Evolutionary conservation across 2,888 invertebrate species (phyloP).

Genomic region (Aphodius sticticus): DNA sequence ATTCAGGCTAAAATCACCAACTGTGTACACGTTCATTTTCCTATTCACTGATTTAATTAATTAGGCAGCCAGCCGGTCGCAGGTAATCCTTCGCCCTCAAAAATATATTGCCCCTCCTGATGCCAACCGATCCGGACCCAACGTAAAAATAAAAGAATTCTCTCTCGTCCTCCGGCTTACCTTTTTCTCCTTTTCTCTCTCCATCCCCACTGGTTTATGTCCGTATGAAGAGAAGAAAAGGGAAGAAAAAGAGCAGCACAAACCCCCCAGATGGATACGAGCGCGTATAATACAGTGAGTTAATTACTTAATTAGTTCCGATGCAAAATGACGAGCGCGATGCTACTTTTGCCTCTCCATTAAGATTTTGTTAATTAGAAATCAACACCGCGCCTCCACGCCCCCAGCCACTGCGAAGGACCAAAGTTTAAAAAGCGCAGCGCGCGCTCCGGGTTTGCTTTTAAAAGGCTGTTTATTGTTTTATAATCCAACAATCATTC

Average conservation of each 20-base stretch:
- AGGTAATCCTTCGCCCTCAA: background rate
- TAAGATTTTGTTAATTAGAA: slow-evolving; percentile 56
- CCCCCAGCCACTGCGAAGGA: slow-evolving; percentile 20
- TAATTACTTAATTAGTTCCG: slow-evolving; percentile 57
- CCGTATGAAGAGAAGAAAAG: background rate
- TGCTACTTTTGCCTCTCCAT: slow-evolving; percentile 50
- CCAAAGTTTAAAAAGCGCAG: slow-evolving; percentile 9
- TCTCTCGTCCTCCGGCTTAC: background rate
- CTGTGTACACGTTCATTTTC: slow-evolving; percentile 33
- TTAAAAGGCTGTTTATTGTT: background rate
- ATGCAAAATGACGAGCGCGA: slow-evolving; percentile 53
- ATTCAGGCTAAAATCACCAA: slow-evolving; percentile 17
- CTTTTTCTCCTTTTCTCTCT: background rate
- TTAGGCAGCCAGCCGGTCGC: slow-evolving; percentile 24
- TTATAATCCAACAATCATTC: background rate
- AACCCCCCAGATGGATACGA: slow-evolving; percentile 11
- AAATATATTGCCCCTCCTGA: background rate
- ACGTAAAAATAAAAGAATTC: background rate
- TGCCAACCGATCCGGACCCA: background rate
- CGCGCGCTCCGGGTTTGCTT: background rate
- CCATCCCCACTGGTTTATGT: background rate
- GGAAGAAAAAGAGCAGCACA: background rate
- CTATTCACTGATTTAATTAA: slow-evolving; percentile 36
- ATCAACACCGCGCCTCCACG: slow-evolving; percentile 50
- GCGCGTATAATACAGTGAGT: slow-evolving; percentile 46